phyloP scores from a whole-genome alignment of 2,797 vertebrate genomes.

The Otolemur crassicaudatus region DNA sequence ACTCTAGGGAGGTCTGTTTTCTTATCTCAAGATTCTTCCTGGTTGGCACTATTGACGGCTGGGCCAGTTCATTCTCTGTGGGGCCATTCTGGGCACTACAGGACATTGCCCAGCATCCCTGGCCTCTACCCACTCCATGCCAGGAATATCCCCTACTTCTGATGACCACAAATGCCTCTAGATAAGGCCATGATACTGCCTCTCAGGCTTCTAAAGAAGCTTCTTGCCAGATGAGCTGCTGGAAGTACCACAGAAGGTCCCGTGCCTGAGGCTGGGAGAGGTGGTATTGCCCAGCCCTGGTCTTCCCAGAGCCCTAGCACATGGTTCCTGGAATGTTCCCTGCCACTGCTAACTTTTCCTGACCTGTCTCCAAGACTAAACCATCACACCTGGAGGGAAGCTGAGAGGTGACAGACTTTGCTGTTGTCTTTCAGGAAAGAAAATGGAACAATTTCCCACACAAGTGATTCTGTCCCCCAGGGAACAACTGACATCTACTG shows the following conservation, averaged over 20 bases:
- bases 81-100: background rate
- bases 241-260: background rate
- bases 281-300: too few relatives aligned
- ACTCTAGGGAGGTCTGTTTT: accelerated
- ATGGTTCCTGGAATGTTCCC: accelerated
- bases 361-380: background rate
- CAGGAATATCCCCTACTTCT: background rate
- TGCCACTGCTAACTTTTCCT: background rate
- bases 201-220: background rate
- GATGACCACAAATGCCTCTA: background rate
- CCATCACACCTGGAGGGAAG: background rate
- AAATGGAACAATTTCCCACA: background rate
- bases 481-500: background rate
- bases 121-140: too few relatives aligned
- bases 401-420: background rate
- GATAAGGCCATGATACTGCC: background rate
- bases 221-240: background rate
- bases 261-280: background rate
- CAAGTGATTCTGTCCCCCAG: background rate
- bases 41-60: accelerated
- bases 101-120: background rate
- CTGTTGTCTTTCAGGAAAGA: background rate
- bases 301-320: background rate
- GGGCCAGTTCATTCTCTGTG: accelerated
- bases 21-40: too few relatives aligned